Base-by-base conservation (phyloP, 2,888 invertebrate species). In the Aelia acuminata region DNA sequence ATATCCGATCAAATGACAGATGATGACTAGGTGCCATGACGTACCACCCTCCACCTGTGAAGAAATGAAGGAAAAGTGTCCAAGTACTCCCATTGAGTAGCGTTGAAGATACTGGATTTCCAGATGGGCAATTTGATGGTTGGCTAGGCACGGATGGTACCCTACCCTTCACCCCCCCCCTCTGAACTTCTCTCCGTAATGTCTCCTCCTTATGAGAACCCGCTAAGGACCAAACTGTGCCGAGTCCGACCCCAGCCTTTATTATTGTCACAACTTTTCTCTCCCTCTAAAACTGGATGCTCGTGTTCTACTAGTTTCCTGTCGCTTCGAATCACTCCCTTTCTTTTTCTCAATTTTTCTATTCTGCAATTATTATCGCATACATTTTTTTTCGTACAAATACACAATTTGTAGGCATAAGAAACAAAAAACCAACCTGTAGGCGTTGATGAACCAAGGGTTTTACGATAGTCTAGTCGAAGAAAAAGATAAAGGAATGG, bases 171-270 rank as follows among this genome's bases (percentile, higher is more conserved):
- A n/a, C n/a, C 10, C 43, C 43, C 43, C 63, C 63, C 53, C 57
- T 7, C 57, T n/a, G 11, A 63, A 63, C 15, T 63, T 63, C 63
- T 63, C 63, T 63, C 63, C 18, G 63, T 63, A 63, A 63, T 63
- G 63, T 63, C 31, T 63, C 31, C 63, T 63, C 63, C 63, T 63
- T 63, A 63, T 63, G 63, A 63, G 63, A 63, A 63, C 18, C 63
- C 31, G 63, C 63, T 63, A 63, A 63, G 63, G 63, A 63, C 63
- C 63, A 63, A 63, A 63, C 63, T 63, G 63, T 31, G 26, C 7
- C 57, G 26, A 11, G 57, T 57, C 26, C 57, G 3, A 8, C 26
- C 57, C 57, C 3, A 31, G 26, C 31, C 63, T 63, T 63, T 63
- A 63, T 63, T 63, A 63, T 63, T 63, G 63, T 15, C 0, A 63